These are phyloP conservation scores for Platycheirus albimanus DNA, from an alignment of 2,888 invertebrate genomes.

Conservation along the genomic window DNA sequence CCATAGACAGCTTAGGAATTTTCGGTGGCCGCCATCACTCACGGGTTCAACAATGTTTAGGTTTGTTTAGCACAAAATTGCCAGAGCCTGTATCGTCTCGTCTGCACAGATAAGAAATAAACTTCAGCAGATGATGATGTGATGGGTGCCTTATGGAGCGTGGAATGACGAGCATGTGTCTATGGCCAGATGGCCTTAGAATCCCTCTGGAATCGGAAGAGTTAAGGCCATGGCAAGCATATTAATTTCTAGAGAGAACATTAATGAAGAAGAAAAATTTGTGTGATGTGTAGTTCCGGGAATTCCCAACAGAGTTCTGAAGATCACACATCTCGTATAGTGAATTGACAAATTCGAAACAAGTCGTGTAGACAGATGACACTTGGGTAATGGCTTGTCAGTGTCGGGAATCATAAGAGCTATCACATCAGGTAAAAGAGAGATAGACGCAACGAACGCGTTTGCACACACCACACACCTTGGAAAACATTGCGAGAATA, in stretches of 20 bases:
- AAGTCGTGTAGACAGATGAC: slow-evolving; percentile 55
- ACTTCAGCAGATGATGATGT: slow-evolving; percentile 7
- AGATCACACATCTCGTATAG: slow-evolving; percentile 6
- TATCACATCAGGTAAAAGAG: too few relatives aligned
- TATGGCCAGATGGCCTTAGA: not conserved
- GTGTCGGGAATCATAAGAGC: slow-evolving; percentile 46
- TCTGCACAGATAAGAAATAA: slow-evolving; percentile 2
- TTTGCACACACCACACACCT: slow-evolving; percentile 42
- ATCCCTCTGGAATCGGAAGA: slow-evolving; percentile 32
- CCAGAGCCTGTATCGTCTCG: too few relatives aligned
- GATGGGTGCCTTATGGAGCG: slow-evolving; percentile 44
- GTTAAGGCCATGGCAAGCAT: not conserved
- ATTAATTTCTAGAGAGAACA: slow-evolving; percentile 14
- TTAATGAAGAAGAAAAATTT: not conserved
- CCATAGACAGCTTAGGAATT: slow-evolving; percentile 39
- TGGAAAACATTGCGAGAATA: slow-evolving; percentile 33
- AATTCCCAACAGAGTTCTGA: slow-evolving; percentile 45
- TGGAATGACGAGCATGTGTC: slow-evolving; percentile 40
- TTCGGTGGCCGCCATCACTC: slow-evolving; percentile 47
- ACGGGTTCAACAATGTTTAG: slow-evolving; percentile 43
- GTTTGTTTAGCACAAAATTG: slow-evolving; percentile 51
- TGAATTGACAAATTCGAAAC: slow-evolving; percentile 60
- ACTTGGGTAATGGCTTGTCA: slow-evolving; percentile 58
- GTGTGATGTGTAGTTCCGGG: slow-evolving; percentile 36
- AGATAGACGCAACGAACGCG: not conserved